Conservation (phyloP, 2,797 vertebrate species). For the Chaetodon trifasciatus region DNA sequence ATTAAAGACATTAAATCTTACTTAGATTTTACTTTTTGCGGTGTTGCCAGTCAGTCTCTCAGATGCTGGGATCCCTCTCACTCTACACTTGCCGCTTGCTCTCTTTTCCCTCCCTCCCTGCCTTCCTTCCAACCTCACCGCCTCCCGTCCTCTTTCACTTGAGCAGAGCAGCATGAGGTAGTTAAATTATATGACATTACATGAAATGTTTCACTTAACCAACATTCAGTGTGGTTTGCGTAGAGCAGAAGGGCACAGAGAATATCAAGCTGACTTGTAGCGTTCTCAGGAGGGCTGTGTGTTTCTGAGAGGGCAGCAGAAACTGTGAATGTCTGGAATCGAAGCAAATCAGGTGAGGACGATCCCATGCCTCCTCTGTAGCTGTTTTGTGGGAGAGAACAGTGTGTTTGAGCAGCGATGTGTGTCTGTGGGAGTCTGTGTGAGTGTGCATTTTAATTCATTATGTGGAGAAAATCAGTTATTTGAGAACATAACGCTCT, state of each 20-base stretch:
- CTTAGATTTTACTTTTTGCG: no score
- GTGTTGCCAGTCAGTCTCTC: not conserved
- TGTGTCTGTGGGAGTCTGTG: conserved; percentile 12
- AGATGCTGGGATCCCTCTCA: conserved; percentile 22
- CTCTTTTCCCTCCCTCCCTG: conserved; percentile 26
- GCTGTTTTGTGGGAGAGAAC: not conserved
- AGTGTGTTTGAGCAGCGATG: conserved; percentile 2
- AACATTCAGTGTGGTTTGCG: not conserved
- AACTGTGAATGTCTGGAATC: conserved; percentile 35
- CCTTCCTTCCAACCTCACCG: conserved; percentile 16
- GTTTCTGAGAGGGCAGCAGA: conserved; percentile 8
- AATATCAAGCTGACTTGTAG: not conserved
- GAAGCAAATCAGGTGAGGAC: conserved; percentile 44
- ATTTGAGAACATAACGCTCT: conserved; percentile 31
- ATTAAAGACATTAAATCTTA: no score
- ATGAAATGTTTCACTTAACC: conserved; percentile 35
- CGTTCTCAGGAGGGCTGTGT: not conserved
- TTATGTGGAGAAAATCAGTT: conserved; percentile 48
- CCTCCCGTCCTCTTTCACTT: conserved; percentile 24
- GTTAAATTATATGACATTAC: conserved; percentile 42
- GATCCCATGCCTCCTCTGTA: not conserved
- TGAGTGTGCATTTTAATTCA: conserved; percentile 26
- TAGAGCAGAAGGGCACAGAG: not conserved
- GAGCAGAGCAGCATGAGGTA: conserved; percentile 28
- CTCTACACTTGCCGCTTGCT: conserved; percentile 15